Conservation (phyloP, 2,888 invertebrate genomes). For the Andrena haemorrhoa region DNA sequence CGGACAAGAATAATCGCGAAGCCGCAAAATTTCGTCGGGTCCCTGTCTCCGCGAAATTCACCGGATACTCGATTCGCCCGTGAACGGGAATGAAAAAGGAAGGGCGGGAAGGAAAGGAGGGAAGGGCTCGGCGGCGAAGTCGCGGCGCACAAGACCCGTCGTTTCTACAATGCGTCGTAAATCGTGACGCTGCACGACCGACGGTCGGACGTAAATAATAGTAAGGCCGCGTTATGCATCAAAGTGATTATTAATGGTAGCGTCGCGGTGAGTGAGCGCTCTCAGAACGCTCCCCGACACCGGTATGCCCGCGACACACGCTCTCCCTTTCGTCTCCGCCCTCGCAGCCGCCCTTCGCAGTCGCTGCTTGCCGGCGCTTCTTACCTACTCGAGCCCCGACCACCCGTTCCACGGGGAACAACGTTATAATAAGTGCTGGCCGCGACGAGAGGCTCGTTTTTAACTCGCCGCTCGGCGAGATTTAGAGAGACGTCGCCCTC, state of each 20-base stretch:
- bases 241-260: constrained; percentile 83
- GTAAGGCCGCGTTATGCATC: constrained; percentile 80
- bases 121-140: constrained; percentile 46
- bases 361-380: constrained; percentile 27
- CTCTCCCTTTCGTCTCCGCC: constrained; percentile 42
- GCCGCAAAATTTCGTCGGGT: constrained; percentile 2
- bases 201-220: constrained; percentile 79
- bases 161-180: constrained; percentile 78
- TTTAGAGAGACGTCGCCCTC: constrained; percentile 25
- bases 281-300: constrained; percentile 76
- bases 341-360: constrained; percentile 23
- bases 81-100: constrained; percentile 21
- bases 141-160: constrained; percentile 52
- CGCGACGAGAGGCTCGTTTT: constrained; percentile 57
- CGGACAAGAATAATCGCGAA: constrained; percentile 9
- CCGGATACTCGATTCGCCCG: constrained; percentile 47
- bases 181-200: constrained; percentile 71
- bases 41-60: constrained; percentile 31
- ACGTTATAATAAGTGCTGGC: constrained; percentile 65
- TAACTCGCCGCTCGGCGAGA: constrained; percentile 57
- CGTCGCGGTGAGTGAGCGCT: constrained; percentile 80
- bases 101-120: constrained; percentile 22
- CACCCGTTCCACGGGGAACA: constrained; percentile 18
- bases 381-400: constrained; percentile 27
- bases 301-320: constrained; percentile 76